Percentiles rank a stretch among this genome's conserved stretches.
These are phyloP conservation scores for Palythoa grandiflora DNA, from an alignment of 92 coral and sea anemone genomes.

Conservation along the genomic window DNA sequence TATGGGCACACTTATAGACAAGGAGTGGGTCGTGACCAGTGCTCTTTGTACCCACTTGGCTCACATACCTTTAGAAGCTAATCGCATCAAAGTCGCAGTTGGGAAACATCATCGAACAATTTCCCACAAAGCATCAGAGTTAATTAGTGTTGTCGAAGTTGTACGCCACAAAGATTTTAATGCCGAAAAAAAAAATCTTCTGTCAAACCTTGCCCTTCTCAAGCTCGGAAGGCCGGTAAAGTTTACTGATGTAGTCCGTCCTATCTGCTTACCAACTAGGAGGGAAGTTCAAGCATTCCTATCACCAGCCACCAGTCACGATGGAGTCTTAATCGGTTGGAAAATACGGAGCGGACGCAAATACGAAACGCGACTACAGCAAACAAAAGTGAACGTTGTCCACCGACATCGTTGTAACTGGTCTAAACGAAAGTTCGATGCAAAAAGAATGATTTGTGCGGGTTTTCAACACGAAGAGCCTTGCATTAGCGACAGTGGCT, in stretches of 20 bases:
- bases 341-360: constrained; percentile 67
- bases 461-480: constrained; percentile 70
- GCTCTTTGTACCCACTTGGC: constrained; percentile 81
- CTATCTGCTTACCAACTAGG: constrained; percentile 87
- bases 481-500: constrained; percentile 94
- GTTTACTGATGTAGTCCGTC: constrained; percentile 71
- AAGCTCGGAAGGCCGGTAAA: constrained; percentile 76
- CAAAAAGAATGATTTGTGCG: constrained; percentile 79
- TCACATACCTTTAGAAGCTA: constrained; percentile 31
- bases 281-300: constrained; percentile 56
- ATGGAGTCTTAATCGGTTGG: constrained; percentile 89
- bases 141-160: constrained; percentile 68
- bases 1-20: constrained; percentile 89
- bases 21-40: constrained; percentile 87
- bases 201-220: constrained; percentile 83
- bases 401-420: constrained; percentile 75
- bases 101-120: constrained; percentile 70
- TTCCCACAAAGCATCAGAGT: constrained; percentile 46
- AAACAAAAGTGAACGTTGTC: constrained; percentile 66
- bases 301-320: constrained; percentile 48
- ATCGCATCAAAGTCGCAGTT: constrained; percentile 72
- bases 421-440: constrained; percentile 67
- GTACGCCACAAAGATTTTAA: constrained; percentile 77
- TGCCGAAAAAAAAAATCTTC: constrained; percentile 51
- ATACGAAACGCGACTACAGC: constrained; percentile 73